Percentiles rank a stretch among this genome's conserved stretches.
Evolutionary conservation across 2,888 invertebrate genomes (phyloP).

Genomic region (Scaptomyza polygonia): DNA sequence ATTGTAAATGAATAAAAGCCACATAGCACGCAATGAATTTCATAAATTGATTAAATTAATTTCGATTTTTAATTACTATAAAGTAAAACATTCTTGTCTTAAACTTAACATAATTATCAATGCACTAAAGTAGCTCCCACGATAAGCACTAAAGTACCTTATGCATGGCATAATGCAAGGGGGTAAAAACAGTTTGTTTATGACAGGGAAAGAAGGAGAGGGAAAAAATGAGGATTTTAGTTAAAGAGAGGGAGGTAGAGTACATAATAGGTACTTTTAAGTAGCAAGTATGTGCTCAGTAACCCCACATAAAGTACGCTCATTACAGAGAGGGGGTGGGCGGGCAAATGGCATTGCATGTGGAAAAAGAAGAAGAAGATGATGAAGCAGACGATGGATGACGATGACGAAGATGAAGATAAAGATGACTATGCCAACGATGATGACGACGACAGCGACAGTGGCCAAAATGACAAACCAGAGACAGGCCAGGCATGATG

Average conservation of each 20-base stretch:
- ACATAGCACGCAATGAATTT: no score
- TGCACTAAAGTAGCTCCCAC: constrained; percentile 41
- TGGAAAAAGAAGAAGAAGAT: constrained; percentile 28
- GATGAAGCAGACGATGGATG: constrained; percentile 20
- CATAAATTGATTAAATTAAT: no score
- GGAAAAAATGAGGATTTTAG: not conserved
- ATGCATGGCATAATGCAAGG: constrained; percentile 1
- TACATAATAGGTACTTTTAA: constrained; percentile 21
- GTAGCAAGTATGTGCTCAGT: constrained; percentile 46
- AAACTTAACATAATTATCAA: constrained; percentile 20
- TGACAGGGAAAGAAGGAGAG: not conserved
- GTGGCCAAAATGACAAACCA: constrained; percentile 51
- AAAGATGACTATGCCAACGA: not conserved
- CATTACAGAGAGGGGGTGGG: constrained; percentile 45
- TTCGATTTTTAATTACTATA: not conserved
- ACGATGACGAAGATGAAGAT: constrained; percentile 44
- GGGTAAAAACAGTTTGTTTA: not conserved
- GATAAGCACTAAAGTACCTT: constrained; percentile 10
- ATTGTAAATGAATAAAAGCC: no score
- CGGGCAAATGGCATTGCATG: constrained; percentile 57
- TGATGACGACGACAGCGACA: constrained; percentile 50
- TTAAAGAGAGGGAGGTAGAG: not conserved
- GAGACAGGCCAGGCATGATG: constrained; percentile 11
- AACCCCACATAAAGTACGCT: constrained; percentile 67
- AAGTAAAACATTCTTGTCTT: not conserved